Evolutionary conservation across 2,113 vertebrate species (phyloP).

Genomic region (Megaptera novaeangliae): DNA sequence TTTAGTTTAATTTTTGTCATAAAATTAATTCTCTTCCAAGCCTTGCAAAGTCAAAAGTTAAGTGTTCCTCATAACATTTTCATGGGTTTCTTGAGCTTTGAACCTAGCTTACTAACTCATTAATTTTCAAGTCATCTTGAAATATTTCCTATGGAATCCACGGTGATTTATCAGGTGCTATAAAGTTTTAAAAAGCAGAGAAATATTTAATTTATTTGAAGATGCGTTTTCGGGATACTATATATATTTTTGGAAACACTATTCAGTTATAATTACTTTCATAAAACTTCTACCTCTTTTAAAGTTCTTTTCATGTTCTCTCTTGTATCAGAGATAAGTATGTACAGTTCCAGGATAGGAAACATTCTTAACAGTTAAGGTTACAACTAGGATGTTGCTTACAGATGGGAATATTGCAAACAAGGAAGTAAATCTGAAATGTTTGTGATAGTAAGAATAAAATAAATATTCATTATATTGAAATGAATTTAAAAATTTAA

Average conservation of each 20-base stretch:
- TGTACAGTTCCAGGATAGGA: neutral
- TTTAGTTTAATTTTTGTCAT: neutral
- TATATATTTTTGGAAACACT: neutral
- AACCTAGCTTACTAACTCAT: neutral
- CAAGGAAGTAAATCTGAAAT: neutral
- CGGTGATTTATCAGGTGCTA: neutral
- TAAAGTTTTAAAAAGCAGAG: neutral
- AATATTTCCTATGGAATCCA: neutral
- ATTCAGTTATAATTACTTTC: neutral
- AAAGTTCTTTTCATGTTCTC: neutral
- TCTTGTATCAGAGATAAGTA: neutral
- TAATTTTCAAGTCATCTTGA: neutral
- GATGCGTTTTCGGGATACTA: neutral
- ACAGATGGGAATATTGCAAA: neutral
- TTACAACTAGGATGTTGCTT: neutral
- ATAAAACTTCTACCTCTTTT: neutral
- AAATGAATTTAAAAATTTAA: neutral
- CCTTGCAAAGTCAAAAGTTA: neutral
- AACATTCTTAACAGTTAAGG: neutral
- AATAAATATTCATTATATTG: neutral
- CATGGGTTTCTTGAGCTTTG: slow-evolving; percentile 7
- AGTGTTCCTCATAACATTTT: neutral
- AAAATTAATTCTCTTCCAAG: slow-evolving; percentile 1
- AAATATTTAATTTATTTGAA: neutral
- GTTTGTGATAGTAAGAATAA: neutral